Conservation (phyloP, 2,797 vertebrate species). For the Chloroceryle inda region DNA sequence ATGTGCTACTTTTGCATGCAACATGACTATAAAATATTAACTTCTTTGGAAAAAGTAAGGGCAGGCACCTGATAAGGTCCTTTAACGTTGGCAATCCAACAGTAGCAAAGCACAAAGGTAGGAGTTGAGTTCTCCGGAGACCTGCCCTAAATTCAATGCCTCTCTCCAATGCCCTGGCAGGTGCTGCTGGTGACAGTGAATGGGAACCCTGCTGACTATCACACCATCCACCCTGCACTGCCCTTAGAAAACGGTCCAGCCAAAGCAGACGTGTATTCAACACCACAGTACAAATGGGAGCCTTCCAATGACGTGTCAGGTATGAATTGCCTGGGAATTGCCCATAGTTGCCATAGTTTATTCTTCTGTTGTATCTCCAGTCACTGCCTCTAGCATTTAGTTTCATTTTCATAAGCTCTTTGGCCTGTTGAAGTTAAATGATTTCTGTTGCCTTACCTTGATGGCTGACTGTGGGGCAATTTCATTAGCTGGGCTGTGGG, state of each 20-base stretch:
- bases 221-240: conserved; percentile 81
- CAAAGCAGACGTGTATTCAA: conserved; percentile 90
- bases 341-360: neutral
- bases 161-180: conserved; percentile 64
- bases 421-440: neutral
- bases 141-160: neutral
- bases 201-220: conserved; percentile 92
- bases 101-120: neutral
- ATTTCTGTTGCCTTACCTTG: neutral
- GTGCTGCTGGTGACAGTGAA: conserved; percentile 89
- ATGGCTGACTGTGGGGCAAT: rapidly evolving
- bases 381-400: neutral
- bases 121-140: neutral
- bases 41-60: neutral
- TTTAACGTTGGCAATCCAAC: neutral
- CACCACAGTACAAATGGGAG: conserved; percentile 93
- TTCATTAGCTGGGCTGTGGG: neutral
- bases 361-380: neutral
- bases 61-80: neutral
- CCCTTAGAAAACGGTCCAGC: conserved; percentile 90
- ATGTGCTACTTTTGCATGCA: neutral
- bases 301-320: conserved; percentile 80
- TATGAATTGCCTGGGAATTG: conserved; percentile 61
- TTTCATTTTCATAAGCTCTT: neutral
- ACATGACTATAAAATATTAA: neutral